Evolutionary conservation across 2,797 vertebrate genomes (phyloP).

Genomic region (Nannoperca obscura): DNA sequence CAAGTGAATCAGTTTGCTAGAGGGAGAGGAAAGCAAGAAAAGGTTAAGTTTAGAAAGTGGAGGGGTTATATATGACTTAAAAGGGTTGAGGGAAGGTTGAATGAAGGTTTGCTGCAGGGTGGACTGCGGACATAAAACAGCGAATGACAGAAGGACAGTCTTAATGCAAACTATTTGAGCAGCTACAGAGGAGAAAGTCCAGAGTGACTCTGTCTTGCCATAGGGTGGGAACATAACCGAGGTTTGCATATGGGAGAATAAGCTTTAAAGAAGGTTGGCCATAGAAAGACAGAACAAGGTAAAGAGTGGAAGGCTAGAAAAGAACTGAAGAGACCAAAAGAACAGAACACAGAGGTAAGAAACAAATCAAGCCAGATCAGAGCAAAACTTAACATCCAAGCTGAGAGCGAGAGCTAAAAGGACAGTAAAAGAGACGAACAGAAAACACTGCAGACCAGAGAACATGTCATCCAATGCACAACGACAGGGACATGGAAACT

Average conservation of each 20-base stretch:
- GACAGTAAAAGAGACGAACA: not conserved
- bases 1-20: conserved; percentile 69
- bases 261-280: conserved; percentile 28
- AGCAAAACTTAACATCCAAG: not conserved
- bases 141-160: conserved; percentile 38
- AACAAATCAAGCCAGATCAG: conserved; percentile 19
- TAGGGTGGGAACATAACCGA: conserved; percentile 13
- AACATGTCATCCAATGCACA: conserved; percentile 33
- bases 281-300: not conserved
- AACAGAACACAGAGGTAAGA: not conserved
- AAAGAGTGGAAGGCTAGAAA: not conserved
- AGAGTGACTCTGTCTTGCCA: conserved; percentile 38
- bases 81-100: conserved; percentile 60
- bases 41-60: conserved; percentile 55
- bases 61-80: conserved; percentile 49
- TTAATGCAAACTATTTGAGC: conserved; percentile 42
- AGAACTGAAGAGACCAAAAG: not conserved
- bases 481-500: conserved; percentile 50
- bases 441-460: conserved; percentile 23
- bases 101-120: conserved; percentile 65
- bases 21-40: conserved; percentile 45
- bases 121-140: conserved; percentile 34
- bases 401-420: conserved; percentile 1
- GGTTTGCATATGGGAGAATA: conserved; percentile 14
- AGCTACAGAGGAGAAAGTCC: conserved; percentile 26